Percentiles rank a stretch among this genome's conserved stretches.
Evolutionary conservation across 2,797 vertebrate species (phyloP).

Genomic region (Gorsachius magnificus): DNA sequence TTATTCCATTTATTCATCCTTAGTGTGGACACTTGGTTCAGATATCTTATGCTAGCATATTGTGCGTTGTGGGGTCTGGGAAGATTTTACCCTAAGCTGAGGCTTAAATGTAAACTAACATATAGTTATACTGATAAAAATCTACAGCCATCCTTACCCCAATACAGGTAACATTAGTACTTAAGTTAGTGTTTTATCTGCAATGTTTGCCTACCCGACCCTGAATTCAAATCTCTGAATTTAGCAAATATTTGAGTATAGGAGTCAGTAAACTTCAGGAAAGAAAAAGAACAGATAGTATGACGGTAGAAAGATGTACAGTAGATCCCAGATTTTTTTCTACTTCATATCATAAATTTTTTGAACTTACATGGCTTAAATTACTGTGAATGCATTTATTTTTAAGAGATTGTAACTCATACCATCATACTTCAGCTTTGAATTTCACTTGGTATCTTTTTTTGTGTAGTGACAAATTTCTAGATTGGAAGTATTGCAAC

Average conservation of each 20-base stretch:
- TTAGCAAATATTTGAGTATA: neutral
- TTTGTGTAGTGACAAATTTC: neutral
- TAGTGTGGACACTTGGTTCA: neutral
- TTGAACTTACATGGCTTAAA: neutral
- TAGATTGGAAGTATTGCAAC: neutral
- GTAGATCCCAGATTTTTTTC: neutral
- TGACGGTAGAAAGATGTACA: neutral
- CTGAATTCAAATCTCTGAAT: neutral
- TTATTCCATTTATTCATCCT: neutral
- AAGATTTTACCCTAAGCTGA: neutral
- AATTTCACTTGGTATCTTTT: neutral
- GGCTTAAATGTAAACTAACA: neutral
- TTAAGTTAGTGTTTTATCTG: neutral
- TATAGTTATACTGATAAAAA: neutral
- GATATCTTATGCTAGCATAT: neutral
- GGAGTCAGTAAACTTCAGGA: neutral
- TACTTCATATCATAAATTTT: neutral
- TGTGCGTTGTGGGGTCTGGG: neutral
- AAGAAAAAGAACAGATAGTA: neutral
- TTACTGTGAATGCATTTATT: neutral
- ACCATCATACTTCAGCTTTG: neutral
- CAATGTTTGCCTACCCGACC: neutral
- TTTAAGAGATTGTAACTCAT: neutral
- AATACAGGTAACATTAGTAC: neutral
- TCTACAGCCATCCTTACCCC: neutral